Evolutionary conservation across 1,140 invertebrate genomes (phyloP), one percentile per base, ranked within the genome.

Genomic region (Cheumatopsyche charites): DNA sequence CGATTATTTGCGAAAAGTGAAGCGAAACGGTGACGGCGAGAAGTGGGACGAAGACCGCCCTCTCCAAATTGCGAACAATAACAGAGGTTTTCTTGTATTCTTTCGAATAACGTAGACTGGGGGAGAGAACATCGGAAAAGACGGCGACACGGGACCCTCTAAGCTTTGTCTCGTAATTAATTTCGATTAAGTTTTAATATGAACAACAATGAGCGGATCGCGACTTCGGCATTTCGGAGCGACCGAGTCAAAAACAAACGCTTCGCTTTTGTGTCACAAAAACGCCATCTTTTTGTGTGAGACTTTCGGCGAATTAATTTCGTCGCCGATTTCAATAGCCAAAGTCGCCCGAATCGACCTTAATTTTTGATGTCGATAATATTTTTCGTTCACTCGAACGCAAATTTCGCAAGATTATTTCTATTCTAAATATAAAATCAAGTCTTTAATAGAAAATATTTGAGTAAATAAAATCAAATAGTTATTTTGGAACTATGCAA

Each of bases 151-250:
- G 62, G 58, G 67, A 25, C 62, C 61, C 68, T 15, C 58, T 42
- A 62, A 71, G 55, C 71, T 71, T 71, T 71, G 69, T 74, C 41
- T 62, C 42, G 41, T 74, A 69, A 74, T 71, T 74, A 65, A 71
- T 71, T 71, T 74, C 67, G 41, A 70, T 73, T 73, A 66, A 70
- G 43, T 73, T 67, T 42, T 43, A 66, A 43, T 69, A 26, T 55
- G 43, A 47, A 47, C 23, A 55, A 41, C 67, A 61, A 61, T 41
- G 45, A 36, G 29, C 29, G 29, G 2, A 23, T 61, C 55, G 23
- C 21, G 55, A 36, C 3, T 36, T 36, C 29, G 29, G 29, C 23
- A 61, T 61, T 61, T 61, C 12, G 15, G 19, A 23, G 19, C 12
- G n/a, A 12, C 13, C 21, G 17, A 25, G 55, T 2, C n/a, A 61